Base-by-base conservation (phyloP, 2,888 invertebrate species). In the Mantis religiosa region DNA sequence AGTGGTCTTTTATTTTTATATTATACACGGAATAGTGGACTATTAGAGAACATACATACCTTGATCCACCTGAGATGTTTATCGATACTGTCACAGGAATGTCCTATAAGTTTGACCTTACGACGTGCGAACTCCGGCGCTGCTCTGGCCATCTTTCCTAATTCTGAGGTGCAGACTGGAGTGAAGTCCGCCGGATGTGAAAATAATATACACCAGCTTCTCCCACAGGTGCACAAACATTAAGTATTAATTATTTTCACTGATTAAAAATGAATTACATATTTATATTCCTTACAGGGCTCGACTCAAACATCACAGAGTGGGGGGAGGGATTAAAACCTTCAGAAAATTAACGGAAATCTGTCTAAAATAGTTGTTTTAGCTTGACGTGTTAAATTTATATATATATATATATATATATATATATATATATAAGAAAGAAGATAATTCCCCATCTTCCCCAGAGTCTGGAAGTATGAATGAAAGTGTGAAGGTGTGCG, bases 121-220 rank as follows among this genome's bases (percentile, higher is more conserved):
- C 97, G 94, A 91, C 96, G 96, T 47, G 94, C 93, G 92, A 98
- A 97, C 91, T 96, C 95, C 0, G 95, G 94, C 87, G 94, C 93
- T 91, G 97, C 95, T 28, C 96, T 95, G 3, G 96, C 96, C 87
- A 97, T 95, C 84, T 96, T 94, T 4, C 96, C 97, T 91, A 98
- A 93, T 93, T 98, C 98, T 0, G 98, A 98, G 6, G 98, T 98
- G 92, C 98, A 98, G 0, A 98, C 98, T 0, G 98, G 98, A 0
- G 98, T 98, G 92, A 96, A 98, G 93, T 98, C 98, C 15, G 97
- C 96, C 0, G 98, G 98, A 93, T 98, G 98, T 0, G 97, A 97
- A 92, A 98, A 98, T 30, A 98, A 93, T 92, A 98, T 95, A 89
- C 97, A 96, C 98, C 98, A 97, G 85, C 97, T 97, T 91, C n/a